These are phyloP conservation scores for Myzus persicae DNA, from an alignment of 1,140 invertebrate genomes.

Conservation along the genomic window DNA sequence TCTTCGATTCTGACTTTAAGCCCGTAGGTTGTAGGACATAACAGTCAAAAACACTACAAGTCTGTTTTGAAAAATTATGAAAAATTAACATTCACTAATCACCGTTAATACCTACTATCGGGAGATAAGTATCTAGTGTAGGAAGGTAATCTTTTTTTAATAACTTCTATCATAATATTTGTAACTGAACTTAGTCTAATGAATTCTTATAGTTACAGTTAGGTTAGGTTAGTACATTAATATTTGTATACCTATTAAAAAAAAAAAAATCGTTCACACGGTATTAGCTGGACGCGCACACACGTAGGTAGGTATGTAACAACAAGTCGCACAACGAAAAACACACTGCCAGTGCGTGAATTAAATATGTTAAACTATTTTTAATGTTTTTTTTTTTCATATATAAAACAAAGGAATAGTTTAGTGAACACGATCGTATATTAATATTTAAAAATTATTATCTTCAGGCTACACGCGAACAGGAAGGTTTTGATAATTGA, in stretches of 20 bases:
- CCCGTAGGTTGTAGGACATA: too few species aligned
- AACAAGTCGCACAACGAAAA: background rate
- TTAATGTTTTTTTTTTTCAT: background rate
- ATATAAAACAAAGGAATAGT: background rate
- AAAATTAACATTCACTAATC: background rate
- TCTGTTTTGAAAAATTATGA: background rate
- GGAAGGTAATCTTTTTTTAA: background rate
- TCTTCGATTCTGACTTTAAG: background rate
- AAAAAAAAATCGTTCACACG: slow-evolving; percentile 5
- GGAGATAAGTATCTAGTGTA: background rate
- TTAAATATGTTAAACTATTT: slow-evolving; percentile 4
- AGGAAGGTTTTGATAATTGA: background rate
- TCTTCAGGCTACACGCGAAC: background rate
- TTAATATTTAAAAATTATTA: slow-evolving; percentile 15
- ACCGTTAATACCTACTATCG: background rate
- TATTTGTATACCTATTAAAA: background rate
- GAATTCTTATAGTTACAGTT: background rate
- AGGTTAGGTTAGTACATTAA: background rate
- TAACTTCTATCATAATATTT: background rate
- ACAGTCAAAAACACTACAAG: background rate
- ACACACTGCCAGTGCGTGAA: background rate
- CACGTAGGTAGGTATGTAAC: background rate
- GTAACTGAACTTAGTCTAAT: background rate
- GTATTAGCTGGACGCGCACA: background rate
- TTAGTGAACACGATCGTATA: background rate